Conservation (phyloP, 2,888 invertebrate species). For the Xylocampa areola region DNA sequence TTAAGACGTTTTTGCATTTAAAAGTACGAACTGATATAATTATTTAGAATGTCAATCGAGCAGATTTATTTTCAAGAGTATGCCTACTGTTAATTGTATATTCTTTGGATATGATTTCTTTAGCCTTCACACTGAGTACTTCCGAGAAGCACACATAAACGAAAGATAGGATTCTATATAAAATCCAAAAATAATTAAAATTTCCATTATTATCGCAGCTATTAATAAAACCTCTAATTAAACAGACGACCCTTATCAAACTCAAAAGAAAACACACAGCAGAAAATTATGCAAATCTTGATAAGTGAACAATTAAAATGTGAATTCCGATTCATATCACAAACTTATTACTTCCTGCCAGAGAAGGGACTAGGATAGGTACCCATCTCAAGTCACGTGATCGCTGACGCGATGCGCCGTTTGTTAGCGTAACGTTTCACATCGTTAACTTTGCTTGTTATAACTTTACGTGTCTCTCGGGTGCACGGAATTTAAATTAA, state of each 20-base stretch:
- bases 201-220: background rate
- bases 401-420: slow-evolving; percentile 71
- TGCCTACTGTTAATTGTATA: no score
- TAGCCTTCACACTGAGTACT: background rate
- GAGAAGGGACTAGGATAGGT: slow-evolving; percentile 39
- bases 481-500: slow-evolving; percentile 79
- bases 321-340: slow-evolving; percentile 57
- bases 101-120: background rate
- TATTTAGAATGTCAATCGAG: no score
- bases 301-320: slow-evolving; percentile 53
- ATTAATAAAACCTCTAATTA: slow-evolving; percentile 26
- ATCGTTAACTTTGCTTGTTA: slow-evolving; percentile 86
- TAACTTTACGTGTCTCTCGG: slow-evolving; percentile 78
- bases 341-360: slow-evolving; percentile 57
- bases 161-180: background rate
- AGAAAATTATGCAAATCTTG: slow-evolving; percentile 50
- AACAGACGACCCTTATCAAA: slow-evolving; percentile 29
- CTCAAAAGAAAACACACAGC: slow-evolving; percentile 29
- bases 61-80: no score
- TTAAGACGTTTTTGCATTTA: no score
- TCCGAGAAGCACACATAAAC: background rate
- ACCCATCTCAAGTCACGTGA: slow-evolving; percentile 57
- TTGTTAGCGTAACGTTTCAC: slow-evolving; percentile 73
- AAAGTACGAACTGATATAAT: no score
- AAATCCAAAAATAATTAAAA: background rate